Evolutionary conservation across 2,113 vertebrate genomes (phyloP), one percentile per base, ranked within the genome.

Genomic region (Oryzias celebensis): DNA sequence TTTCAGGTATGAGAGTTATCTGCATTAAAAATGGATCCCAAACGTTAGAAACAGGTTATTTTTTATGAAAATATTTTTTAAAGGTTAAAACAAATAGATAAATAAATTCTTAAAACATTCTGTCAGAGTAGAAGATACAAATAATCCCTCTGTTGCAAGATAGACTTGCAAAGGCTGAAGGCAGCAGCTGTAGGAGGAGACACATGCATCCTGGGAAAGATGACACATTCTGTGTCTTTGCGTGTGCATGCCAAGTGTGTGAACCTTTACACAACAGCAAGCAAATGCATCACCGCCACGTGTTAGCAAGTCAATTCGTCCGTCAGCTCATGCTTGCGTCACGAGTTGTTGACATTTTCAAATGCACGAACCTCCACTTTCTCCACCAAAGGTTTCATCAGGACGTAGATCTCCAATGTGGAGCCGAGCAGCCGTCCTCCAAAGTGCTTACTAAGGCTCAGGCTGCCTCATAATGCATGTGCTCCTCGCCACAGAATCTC

Each of bases 161-260:
- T 14, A 58, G 51, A 26, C 22, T 15, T 20, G 20, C 20, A 20
- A 48, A 23, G 54, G 24, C 56, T 48, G 58, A 43, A 67, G 59
- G 70, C 16, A 0, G 67, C 53, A 55, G 67, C 74, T 75, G 71
- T 52, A 64, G 72, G 49, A 20, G 53, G 44, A 81, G 54, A 75
- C 64, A 60, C 52, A 73, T 58, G 57, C 64, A 70, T 71, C 57
- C 63, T 48, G 0, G 23, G 73, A 75, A 68, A 80, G 61, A 77
- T 16, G 17, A 5, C 49, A 68, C 57, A 45, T 53, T 46, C 58
- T 22, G 41, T 53, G 10, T 22, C 18, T 0, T 14, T 18, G 31
- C 17, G 53, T 54, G 56, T 50, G 13, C 20, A 4, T 4, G 31
- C 41, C 1, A 36, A 36, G 36, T 36, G 23, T 51, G 42, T 54